Percentiles rank a stretch among this genome's conserved stretches.
These are phyloP conservation scores for Clivina fossor DNA, from an alignment of 2,888 invertebrate genomes.

Conservation along the genomic window DNA sequence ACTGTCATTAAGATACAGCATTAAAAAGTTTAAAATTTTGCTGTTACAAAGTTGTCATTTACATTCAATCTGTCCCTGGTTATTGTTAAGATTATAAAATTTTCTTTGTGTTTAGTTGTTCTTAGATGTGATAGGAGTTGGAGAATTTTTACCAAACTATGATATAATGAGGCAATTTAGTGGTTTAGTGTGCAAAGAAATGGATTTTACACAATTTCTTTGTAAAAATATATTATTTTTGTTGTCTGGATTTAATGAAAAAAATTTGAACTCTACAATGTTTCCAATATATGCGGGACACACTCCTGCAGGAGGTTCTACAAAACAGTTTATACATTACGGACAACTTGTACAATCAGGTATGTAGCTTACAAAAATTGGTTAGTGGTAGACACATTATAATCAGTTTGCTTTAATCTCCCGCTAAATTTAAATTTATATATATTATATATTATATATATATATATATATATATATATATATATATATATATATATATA, in stretches of 20 bases:
- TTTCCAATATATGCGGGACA: constrained; percentile 10
- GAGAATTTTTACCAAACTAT: constrained; percentile 64
- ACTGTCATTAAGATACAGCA: no score
- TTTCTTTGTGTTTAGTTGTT: constrained; percentile 49
- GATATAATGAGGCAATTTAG: constrained; percentile 56
- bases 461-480: no score
- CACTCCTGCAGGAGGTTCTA: constrained; percentile 10
- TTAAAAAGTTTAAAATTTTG: no score
- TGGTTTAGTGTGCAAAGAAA: constrained; percentile 57
- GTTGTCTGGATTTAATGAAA: constrained; percentile 60
- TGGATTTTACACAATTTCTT: constrained; percentile 57
- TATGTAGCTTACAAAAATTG: background rate
- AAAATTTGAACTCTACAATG: constrained; percentile 53
- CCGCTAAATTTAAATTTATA: background rate
- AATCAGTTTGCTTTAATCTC: background rate
- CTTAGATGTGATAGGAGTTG: constrained; percentile 53
- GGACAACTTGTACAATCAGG: constrained; percentile 12
- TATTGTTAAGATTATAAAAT: no score
- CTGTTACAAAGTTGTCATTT: no score
- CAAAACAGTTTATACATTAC: constrained; percentile 9
- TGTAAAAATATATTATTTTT: constrained; percentile 68
- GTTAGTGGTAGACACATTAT: background rate
- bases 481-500: no score
- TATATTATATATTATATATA: no score
- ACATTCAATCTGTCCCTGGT: no score